Conservation (phyloP, 2,797 vertebrate genomes). For the Moxostoma hubbsi region DNA sequence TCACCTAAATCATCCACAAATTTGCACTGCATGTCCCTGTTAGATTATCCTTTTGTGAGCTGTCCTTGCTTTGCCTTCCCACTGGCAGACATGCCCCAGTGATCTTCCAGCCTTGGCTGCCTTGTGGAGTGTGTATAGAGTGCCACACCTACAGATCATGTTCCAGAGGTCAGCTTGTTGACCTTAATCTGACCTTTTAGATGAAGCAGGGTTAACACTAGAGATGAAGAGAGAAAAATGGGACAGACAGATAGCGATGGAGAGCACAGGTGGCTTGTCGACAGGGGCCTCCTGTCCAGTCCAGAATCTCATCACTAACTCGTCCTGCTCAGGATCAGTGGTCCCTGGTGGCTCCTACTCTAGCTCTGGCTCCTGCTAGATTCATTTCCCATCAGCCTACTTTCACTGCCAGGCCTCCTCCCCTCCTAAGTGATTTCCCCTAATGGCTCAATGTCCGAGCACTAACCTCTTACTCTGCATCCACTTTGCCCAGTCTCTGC, state of each 20-base stretch:
- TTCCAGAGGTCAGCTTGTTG: slow-evolving; percentile 36
- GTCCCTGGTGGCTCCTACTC: slow-evolving; percentile 43
- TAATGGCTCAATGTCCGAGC: slow-evolving; percentile 55
- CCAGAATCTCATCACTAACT: slow-evolving; percentile 19
- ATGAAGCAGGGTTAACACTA: not conserved
- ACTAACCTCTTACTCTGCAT: slow-evolving; percentile 46
- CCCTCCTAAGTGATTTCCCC: slow-evolving; percentile 48
- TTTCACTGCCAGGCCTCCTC: slow-evolving; percentile 37
- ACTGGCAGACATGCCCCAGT: slow-evolving; percentile 27
- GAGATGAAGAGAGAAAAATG: not conserved
- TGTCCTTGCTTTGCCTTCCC: slow-evolving; percentile 18
- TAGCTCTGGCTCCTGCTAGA: slow-evolving; percentile 46
- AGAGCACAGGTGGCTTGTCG: slow-evolving; percentile 28
- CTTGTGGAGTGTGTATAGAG: slow-evolving; percentile 14
- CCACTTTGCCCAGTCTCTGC: slow-evolving; percentile 23
- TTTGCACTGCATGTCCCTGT: slow-evolving; percentile 35
- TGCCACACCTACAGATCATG: not conserved
- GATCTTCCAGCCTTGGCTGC: slow-evolving; percentile 20
- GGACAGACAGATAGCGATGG: not conserved
- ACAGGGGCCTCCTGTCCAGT: slow-evolving; percentile 25
- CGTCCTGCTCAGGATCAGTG: slow-evolving; percentile 43
- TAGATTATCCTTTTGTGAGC: slow-evolving; percentile 40
- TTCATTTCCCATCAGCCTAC: slow-evolving; percentile 58
- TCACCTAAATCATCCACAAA: slow-evolving; percentile 38
- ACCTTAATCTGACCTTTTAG: slow-evolving; percentile 35